Percentiles rank a stretch among this genome's conserved stretches.
These are phyloP conservation scores for Accipiter cooperii DNA, from an alignment of 2,113 vertebrate species.

Conservation along the genomic window DNA sequence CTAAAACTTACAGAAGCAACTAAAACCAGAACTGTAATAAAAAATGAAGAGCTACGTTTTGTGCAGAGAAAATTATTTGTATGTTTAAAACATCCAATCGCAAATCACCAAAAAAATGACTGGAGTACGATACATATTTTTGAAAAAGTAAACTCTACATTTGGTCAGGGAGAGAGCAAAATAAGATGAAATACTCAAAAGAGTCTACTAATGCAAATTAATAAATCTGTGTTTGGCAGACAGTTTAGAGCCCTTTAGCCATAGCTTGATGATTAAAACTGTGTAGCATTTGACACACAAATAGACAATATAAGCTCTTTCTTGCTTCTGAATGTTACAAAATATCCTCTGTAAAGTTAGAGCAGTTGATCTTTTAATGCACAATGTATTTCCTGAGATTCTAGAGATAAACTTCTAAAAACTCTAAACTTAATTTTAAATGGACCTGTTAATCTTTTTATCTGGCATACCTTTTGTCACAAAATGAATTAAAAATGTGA, in stretches of 20 bases:
- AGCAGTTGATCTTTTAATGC: neutral
- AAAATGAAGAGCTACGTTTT: neutral
- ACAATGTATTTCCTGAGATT: neutral
- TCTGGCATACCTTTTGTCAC: neutral
- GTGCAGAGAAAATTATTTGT: neutral
- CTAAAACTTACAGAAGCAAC: neutral
- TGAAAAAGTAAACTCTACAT: neutral
- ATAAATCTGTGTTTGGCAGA: neutral
- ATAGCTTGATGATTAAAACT: neutral
- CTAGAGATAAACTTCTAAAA: neutral
- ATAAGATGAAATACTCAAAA: neutral
- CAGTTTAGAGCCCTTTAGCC: neutral
- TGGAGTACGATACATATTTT: neutral
- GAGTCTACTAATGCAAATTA: neutral
- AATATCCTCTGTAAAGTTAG: neutral
- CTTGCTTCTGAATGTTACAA: neutral
- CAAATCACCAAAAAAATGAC: conserved; percentile 18
- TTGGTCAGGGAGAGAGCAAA: neutral
- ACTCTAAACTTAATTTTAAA: neutral
- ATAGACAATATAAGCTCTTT: neutral
- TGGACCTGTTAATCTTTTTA: neutral
- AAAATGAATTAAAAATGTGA: neutral
- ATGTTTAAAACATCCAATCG: conserved; percentile 27
- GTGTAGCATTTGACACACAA: neutral
- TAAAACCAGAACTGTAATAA: neutral